phyloP scores from a whole-genome alignment of 1,140 invertebrate genomes.

The Chrysoperla carnea region DNA sequence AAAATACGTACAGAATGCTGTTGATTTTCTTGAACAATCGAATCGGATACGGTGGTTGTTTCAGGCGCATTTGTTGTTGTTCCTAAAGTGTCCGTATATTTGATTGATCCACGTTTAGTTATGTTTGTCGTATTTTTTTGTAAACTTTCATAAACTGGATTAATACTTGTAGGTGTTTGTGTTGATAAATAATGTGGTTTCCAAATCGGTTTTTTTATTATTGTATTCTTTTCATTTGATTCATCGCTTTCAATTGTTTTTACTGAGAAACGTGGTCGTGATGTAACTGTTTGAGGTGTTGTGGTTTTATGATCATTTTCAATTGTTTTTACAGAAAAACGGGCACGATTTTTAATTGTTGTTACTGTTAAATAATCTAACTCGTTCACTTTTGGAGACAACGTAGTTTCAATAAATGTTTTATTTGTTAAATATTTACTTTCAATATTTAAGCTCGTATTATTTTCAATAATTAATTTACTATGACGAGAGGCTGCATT shows the following conservation, averaged over 20 bases:
- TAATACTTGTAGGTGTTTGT: background rate
- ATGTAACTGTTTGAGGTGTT: background rate
- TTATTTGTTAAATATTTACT: too few species aligned
- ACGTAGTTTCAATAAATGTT: too few species aligned
- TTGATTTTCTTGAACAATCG: slow-evolving; percentile 10
- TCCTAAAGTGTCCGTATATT: background rate
- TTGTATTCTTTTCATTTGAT: background rate
- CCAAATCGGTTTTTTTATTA: background rate
- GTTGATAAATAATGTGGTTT: background rate
- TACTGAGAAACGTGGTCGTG: slow-evolving; percentile 1
- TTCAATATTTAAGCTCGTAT: too few species aligned
- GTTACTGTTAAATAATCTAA: too few species aligned
- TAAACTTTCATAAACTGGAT: background rate
- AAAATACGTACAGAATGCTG: slow-evolving; percentile 7
- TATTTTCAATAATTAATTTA: too few species aligned
- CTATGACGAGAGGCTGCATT: too few species aligned
- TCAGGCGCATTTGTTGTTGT: background rate
- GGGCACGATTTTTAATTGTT: too few species aligned
- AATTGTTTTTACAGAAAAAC: background rate
- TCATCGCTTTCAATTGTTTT: background rate
- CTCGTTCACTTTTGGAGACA: too few species aligned
- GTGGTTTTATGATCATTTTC: slow-evolving; percentile 2
- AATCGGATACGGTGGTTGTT: background rate
- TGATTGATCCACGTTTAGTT: background rate
- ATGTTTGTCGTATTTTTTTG: background rate